These are phyloP conservation scores for Toxotes chatareus DNA, from an alignment of 2,113 vertebrate genomes.

Conservation along the genomic window DNA sequence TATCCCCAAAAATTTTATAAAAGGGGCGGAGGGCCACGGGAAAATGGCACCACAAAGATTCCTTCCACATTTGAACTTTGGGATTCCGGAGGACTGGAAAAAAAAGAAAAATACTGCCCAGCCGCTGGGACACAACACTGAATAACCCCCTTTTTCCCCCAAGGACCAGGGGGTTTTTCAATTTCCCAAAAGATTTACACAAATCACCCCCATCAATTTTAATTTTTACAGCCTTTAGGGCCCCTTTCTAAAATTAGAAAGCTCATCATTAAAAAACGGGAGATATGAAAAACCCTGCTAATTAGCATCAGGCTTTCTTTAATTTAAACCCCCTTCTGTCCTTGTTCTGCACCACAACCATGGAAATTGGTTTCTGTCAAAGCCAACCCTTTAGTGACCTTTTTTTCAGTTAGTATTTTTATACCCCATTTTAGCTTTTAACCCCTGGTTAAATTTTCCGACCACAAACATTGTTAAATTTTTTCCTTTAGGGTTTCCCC, in stretches of 20 bases:
- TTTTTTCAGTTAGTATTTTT: background rate
- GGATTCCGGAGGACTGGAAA: background rate
- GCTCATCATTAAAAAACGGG: background rate
- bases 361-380: background rate
- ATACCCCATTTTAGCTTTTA: background rate
- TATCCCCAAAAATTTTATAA: background rate
- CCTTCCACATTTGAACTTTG: conserved; percentile 3
- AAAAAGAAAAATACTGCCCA: background rate
- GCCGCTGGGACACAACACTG: background rate
- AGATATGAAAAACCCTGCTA: background rate
- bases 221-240: background rate
- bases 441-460: background rate
- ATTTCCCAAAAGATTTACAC: background rate
- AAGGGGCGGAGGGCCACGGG: too few species aligned
- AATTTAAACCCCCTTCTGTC: background rate
- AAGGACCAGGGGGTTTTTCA: too few species aligned
- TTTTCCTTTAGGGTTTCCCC: too few species aligned
- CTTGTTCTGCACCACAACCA: background rate
- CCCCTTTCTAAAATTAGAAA: background rate
- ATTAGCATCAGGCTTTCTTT: background rate
- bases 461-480: too few species aligned
- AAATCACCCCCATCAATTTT: background rate
- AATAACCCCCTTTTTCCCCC: background rate
- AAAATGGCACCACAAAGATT: background rate
- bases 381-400: background rate